Percentiles rank a stretch among this genome's conserved stretches.
Conservation (phyloP, 1,140 invertebrate genomes). For the Cydia fagiglandana region DNA sequence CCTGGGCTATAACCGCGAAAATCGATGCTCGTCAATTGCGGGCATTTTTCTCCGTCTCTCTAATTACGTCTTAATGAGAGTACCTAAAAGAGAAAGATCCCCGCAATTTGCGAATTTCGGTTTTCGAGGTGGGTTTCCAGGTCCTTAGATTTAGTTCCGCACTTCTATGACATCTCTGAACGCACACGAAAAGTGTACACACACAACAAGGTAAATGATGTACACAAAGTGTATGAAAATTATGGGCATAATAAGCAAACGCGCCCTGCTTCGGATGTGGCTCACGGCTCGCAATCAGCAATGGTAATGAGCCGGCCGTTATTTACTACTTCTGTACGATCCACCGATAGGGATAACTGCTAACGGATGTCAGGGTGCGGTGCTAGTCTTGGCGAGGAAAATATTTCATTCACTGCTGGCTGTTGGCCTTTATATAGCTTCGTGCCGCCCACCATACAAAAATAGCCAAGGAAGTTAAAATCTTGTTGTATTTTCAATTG, state of each 20-base stretch:
- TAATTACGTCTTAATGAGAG: no score
- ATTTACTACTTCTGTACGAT: slow-evolving; percentile 17
- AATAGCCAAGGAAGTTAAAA: no score
- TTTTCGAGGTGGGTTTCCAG: no score
- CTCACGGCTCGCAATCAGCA: slow-evolving; percentile 15
- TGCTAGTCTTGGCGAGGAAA: not conserved
- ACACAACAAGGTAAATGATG: not conserved
- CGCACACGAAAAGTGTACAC: not conserved
- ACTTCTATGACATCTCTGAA: not conserved
- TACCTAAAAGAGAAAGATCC: no score
- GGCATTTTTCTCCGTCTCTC: no score
- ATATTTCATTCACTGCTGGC: not conserved
- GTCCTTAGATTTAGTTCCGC: no score
- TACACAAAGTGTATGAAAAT: not conserved
- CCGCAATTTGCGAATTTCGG: no score
- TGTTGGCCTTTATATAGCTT: no score
- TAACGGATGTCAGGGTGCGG: slow-evolving; percentile 8
- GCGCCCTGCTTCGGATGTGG: not conserved
- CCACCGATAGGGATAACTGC: slow-evolving; percentile 11
- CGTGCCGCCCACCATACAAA: no score
- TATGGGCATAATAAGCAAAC: not conserved
- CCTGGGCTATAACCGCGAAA: no score
- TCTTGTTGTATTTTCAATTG: no score
- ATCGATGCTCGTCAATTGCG: no score
- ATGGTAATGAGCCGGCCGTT: slow-evolving; percentile 12